Evolutionary conservation across 1,140 invertebrate species (phyloP).

Genomic region (Ips typographus): DNA sequence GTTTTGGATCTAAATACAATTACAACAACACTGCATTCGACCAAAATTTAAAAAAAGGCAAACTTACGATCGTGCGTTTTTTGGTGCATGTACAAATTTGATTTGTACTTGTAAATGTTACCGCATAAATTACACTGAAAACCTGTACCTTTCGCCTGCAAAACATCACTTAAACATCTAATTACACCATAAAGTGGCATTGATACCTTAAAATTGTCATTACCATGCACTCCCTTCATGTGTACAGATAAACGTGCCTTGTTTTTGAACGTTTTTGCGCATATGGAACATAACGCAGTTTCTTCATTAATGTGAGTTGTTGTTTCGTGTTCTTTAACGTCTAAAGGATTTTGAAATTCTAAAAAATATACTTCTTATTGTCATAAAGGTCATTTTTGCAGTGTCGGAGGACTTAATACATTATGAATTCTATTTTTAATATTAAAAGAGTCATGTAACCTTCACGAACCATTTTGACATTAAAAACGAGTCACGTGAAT

Average conservation of each 20-base stretch:
- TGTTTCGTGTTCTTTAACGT: constrained; percentile 1
- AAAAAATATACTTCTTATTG: too few relatives aligned
- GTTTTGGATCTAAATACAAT: constrained; percentile 21
- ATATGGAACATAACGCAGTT: constrained; percentile 17
- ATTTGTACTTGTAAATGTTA: constrained; percentile 14
- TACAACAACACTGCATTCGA: not conserved
- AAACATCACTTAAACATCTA: not conserved
- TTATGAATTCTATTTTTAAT: too few relatives aligned
- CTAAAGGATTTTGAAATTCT: too few relatives aligned
- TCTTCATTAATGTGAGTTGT: constrained; percentile 16
- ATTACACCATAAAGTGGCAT: not conserved
- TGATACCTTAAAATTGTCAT: not conserved
- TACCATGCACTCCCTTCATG: not conserved
- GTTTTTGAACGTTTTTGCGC: constrained; percentile 23
- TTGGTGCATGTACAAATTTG: constrained; percentile 17
- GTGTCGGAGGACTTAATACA: too few relatives aligned
- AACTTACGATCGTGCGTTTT: constrained; percentile 22
- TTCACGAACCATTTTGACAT: too few relatives aligned
- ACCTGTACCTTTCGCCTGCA: not conserved
- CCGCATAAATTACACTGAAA: constrained; percentile 20
- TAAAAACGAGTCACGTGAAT: too few relatives aligned
- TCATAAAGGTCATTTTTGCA: too few relatives aligned
- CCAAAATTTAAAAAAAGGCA: not conserved
- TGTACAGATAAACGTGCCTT: not conserved
- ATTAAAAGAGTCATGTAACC: too few relatives aligned